phyloP scores from a whole-genome alignment of 2,113 vertebrate species.

The Murina feae region DNA sequence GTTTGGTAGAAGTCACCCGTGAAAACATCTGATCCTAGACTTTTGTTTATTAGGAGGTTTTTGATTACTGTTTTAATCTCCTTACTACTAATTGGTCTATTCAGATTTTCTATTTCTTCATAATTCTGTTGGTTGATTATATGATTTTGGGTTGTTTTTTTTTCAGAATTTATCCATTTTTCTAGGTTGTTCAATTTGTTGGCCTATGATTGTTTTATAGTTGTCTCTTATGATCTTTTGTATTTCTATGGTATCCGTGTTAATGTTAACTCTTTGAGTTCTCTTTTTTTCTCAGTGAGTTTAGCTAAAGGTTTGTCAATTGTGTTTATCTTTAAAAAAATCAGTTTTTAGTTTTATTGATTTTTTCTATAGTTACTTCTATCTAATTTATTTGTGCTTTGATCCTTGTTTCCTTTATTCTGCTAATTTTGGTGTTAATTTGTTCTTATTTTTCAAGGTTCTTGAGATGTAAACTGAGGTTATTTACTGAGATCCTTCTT shows the following conservation, averaged over 20 bases:
- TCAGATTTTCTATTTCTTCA: background rate
- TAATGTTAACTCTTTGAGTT: background rate
- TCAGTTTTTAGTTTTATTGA: background rate
- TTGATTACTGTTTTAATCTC: no score
- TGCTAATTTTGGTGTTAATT: background rate
- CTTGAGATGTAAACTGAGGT: background rate
- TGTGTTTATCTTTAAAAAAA: background rate
- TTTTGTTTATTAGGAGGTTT: background rate
- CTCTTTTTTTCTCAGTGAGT: background rate
- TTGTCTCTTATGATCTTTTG: background rate
- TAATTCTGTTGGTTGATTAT: background rate
- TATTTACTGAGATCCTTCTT: background rate
- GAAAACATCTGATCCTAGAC: background rate
- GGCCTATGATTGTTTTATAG: no score
- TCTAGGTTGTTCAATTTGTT: no score
- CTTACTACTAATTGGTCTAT: background rate
- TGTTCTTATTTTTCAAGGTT: background rate
- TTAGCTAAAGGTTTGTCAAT: background rate
- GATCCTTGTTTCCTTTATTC: background rate
- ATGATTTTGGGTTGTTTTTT: no score
- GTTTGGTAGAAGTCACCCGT: background rate
- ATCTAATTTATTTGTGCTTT: background rate
- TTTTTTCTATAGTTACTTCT: background rate
- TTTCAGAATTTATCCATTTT: background rate
- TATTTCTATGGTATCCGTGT: background rate